Evolutionary conservation across 2,797 vertebrate genomes (phyloP).

Genomic region (Phyllotis vaccarum): DNA sequence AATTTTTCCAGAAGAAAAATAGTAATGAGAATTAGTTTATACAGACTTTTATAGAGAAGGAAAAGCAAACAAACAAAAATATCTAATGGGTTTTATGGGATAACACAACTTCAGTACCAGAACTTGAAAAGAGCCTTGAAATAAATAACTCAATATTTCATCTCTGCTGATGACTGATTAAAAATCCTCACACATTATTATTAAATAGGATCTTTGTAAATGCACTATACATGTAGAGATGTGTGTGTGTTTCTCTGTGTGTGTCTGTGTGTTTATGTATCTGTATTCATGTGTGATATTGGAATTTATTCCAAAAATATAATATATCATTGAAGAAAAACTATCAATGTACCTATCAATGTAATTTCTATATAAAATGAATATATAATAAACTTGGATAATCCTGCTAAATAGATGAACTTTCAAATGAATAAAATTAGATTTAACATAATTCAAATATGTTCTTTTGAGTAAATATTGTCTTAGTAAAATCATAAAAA

Average conservation of each 20-base stretch:
- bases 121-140: neutral
- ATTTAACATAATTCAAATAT: neutral
- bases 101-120: neutral
- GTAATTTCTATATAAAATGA: neutral
- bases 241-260: neutral
- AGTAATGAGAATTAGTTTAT: neutral
- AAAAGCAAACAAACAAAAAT: neutral
- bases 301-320: neutral
- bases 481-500: neutral
- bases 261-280: neutral
- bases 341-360: neutral
- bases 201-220: neutral
- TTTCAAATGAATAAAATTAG: neutral
- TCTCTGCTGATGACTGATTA: neutral
- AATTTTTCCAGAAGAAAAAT: neutral
- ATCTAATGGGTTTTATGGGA: neutral
- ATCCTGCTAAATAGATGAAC: neutral
- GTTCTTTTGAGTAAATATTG: neutral
- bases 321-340: neutral
- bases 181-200: neutral
- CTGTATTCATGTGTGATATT: neutral
- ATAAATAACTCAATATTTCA: neutral
- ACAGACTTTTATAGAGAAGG: neutral
- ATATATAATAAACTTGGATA: neutral
- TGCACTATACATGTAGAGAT: neutral